A percentile compares a stretch with the other conserved stretches of the same genome.
Evolutionary conservation across 2,113 vertebrate species (phyloP).

Genomic region (Anolis carolinensis): DNA sequence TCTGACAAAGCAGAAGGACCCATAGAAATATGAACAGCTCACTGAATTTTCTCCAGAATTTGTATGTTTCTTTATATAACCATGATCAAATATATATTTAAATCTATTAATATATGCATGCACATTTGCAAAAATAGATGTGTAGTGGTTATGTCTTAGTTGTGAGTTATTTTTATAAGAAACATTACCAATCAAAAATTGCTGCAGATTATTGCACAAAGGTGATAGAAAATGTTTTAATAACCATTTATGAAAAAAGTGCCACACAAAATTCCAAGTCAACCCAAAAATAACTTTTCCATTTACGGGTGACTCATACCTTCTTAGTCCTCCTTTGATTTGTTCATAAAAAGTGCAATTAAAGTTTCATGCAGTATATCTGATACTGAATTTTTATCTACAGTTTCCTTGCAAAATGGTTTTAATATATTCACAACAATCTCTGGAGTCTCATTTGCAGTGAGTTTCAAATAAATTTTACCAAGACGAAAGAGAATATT

Average conservation of each 20-base stretch:
- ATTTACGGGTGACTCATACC: constrained; percentile 8
- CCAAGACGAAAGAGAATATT: constrained; percentile 25
- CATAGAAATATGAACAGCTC: neutral
- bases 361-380: constrained; percentile 40
- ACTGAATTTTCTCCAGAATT: neutral
- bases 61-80: neutral
- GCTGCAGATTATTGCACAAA: neutral
- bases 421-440: constrained; percentile 44
- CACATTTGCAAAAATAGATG: neutral
- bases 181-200: neutral
- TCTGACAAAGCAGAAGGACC: neutral
- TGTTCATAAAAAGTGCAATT: constrained; percentile 53
- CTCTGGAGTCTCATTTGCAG: constrained; percentile 20
- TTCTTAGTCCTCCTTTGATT: constrained; percentile 36
- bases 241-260: neutral
- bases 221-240: constrained; percentile 36
- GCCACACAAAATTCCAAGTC: constrained; percentile 11
- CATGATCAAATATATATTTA: neutral
- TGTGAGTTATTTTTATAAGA: neutral
- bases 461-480: constrained; percentile 23
- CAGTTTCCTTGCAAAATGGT: constrained; percentile 24
- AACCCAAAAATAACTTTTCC: constrained; percentile 33
- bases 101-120: neutral
- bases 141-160: neutral
- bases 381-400: constrained; percentile 29